Conservation (phyloP, 2,888 invertebrate genomes). For the Drosophila flavopinicola region DNA sequence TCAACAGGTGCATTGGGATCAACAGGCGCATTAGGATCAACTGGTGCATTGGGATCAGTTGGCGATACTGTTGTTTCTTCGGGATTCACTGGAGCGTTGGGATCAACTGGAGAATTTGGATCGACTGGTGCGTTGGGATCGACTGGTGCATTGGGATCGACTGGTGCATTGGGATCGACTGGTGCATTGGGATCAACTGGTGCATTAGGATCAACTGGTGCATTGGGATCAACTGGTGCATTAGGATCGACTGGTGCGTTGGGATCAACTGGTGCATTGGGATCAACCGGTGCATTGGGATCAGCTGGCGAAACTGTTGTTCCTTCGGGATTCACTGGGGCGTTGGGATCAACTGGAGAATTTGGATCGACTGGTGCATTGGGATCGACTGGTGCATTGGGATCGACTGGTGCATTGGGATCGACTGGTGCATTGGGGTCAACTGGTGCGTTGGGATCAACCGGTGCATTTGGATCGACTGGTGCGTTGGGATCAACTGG, state of each 20-base stretch:
- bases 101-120: slow-evolving; percentile 10
- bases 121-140: slow-evolving; percentile 12
- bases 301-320: no score
- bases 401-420: background rate
- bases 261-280: background rate
- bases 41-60: background rate
- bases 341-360: rapidly evolving
- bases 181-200: slow-evolving; percentile 31
- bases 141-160: slow-evolving; percentile 18
- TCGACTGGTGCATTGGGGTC: background rate
- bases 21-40: background rate
- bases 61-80: slow-evolving; percentile 11
- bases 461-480: no score
- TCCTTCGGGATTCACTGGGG: rapidly evolving
- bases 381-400: slow-evolving; percentile 10
- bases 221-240: slow-evolving; percentile 15
- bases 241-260: background rate
- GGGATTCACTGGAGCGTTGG: slow-evolving; percentile 20
- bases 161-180: slow-evolving; percentile 12
- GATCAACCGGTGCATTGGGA: background rate
- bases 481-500: no score
- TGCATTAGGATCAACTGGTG: slow-evolving; percentile 20
- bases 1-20: background rate
- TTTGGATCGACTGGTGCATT: slow-evolving; percentile 17
- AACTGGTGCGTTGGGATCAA: background rate